Conservation (phyloP, 2,113 vertebrate genomes). For the Lontra canadensis region DNA sequence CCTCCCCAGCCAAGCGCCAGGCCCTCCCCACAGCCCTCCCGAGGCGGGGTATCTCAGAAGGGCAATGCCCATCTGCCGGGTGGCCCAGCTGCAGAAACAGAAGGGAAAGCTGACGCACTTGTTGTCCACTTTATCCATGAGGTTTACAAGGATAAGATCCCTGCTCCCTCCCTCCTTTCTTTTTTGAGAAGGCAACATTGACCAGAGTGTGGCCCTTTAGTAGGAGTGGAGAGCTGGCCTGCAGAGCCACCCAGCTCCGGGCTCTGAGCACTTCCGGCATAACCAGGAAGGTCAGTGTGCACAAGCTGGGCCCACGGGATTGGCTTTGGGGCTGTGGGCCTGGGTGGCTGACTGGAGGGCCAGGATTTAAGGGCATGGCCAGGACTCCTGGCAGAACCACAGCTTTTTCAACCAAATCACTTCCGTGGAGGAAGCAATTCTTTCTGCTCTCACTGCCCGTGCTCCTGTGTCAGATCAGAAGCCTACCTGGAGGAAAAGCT, state of each 20-base stretch:
- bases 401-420: not conserved
- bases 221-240: not conserved
- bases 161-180: not conserved
- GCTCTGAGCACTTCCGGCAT: not conserved
- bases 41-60: not conserved
- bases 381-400: not conserved
- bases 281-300: not conserved
- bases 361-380: not conserved
- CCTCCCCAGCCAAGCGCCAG: not conserved
- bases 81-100: fast-evolving
- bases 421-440: not conserved
- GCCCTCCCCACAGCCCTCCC: not conserved
- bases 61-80: not conserved
- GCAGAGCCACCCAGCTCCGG: not conserved
- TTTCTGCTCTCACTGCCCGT: not conserved
- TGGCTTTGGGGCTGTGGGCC: not conserved
- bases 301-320: not conserved
- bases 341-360: not conserved
- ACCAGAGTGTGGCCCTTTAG: not conserved
- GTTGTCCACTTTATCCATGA: not conserved
- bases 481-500: not conserved
- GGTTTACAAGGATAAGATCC: not conserved
- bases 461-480: not conserved
- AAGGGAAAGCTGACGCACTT: not conserved
- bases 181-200: not conserved